Conservation (phyloP, 2,888 invertebrate species). For the Hofmannophila pseudospretella region DNA sequence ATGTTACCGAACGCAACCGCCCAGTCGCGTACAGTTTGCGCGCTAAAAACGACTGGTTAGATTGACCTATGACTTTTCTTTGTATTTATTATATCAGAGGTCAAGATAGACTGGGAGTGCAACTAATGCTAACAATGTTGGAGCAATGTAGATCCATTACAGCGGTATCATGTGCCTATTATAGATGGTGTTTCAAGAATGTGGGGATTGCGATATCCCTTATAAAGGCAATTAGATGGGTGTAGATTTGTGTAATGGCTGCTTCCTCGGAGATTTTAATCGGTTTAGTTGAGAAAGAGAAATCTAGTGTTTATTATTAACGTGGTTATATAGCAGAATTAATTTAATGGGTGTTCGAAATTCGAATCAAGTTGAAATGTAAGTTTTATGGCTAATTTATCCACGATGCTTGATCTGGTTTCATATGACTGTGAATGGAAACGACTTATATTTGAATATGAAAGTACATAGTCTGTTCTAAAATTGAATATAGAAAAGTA, state of each 20-base stretch:
- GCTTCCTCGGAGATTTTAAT: constrained; percentile 3
- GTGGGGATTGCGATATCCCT: constrained; percentile 35
- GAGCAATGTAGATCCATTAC: constrained; percentile 41
- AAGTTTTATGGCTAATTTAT: background rate
- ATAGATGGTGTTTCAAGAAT: constrained; percentile 28
- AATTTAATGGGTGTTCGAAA: too few species aligned
- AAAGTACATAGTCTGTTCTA: too few species aligned
- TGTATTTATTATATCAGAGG: constrained; percentile 16
- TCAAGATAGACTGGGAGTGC: constrained; percentile 22
- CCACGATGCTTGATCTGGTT: too few species aligned
- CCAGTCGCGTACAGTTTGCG: constrained; percentile 48
- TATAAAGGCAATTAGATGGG: constrained; percentile 19
- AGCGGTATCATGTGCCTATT: constrained; percentile 34
- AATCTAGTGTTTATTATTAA: background rate
- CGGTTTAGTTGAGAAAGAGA: constrained; percentile 5
- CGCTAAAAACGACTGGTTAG: constrained; percentile 29
- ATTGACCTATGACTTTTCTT: constrained; percentile 38
- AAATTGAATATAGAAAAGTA: too few species aligned
- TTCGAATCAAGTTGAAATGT: background rate
- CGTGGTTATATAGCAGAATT: background rate
- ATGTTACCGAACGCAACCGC: constrained; percentile 53
- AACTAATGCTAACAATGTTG: constrained; percentile 45
- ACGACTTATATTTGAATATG: too few species aligned
- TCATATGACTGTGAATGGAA: too few species aligned
- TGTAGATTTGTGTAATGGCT: constrained; percentile 23